A percentile compares a stretch with the other conserved stretches of the same genome.
Evolutionary conservation across 2,888 invertebrate genomes (phyloP).

Genomic region (Ceramica pisi): DNA sequence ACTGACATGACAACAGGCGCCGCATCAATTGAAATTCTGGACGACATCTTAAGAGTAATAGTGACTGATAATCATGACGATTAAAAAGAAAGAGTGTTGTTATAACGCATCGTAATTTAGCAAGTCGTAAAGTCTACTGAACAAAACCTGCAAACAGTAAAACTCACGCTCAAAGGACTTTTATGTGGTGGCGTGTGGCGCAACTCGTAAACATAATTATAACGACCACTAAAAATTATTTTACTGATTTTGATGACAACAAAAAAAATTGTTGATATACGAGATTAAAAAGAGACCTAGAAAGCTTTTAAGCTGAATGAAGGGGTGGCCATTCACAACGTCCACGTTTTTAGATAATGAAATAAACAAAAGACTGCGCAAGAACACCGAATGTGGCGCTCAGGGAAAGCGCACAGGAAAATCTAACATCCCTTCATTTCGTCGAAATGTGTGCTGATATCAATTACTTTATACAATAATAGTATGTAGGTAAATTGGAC

Average conservation of each 20-base stretch:
- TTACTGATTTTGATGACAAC: constrained; percentile 71
- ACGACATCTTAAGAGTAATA: constrained; percentile 18
- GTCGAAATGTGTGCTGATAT: constrained; percentile 54
- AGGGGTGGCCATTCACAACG: constrained; percentile 23
- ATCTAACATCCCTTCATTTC: constrained; percentile 34
- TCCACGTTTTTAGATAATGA: constrained; percentile 27
- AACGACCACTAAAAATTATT: constrained; percentile 75
- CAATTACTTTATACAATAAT: constrained; percentile 56
- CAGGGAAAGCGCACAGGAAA: constrained; percentile 53
- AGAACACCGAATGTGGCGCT: constrained; percentile 28
- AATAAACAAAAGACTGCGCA: constrained; percentile 42
- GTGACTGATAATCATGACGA: constrained; percentile 43
- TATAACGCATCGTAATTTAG: constrained; percentile 62
- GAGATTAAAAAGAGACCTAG: constrained; percentile 17
- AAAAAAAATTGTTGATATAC: constrained; percentile 56
- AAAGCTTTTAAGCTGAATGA: constrained; percentile 33
- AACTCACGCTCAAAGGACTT: constrained; percentile 72
- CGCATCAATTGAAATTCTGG: constrained; percentile 11
- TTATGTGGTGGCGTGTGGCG: constrained; percentile 73
- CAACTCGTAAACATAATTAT: constrained; percentile 77
- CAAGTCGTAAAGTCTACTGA: constrained; percentile 66
- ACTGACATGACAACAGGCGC: constrained; percentile 24
- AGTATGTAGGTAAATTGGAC: constrained; percentile 62
- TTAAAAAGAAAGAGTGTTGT: constrained; percentile 49
- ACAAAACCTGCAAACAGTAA: constrained; percentile 70